Base-by-base conservation (phyloP, 2,888 invertebrate genomes). In the Mythimna loreyi region DNA sequence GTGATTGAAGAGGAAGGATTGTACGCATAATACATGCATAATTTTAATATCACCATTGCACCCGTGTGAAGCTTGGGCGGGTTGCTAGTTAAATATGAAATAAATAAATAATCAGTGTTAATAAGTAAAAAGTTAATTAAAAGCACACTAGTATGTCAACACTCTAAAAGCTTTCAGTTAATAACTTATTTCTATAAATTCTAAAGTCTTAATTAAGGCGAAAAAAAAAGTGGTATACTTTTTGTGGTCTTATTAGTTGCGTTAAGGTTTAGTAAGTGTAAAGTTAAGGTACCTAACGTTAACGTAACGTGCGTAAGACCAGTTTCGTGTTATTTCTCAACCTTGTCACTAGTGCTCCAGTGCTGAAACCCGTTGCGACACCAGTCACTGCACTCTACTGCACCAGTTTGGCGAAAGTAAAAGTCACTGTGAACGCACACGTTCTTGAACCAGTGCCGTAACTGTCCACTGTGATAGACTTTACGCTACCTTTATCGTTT, bases 381-480 rank as follows among this genome's bases (percentile, higher is more conserved):
- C 84, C 83, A 87, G 88, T 89, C 87, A 86, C 80, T 88, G 91
- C 89, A 89, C 90, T 86, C 81, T 74, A 82, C 67, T 90, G 91
- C 89, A 90, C 92, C 86, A 92, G 90, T 94, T 94, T 84, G 92
- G 92, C 92, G 94, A 95, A 96, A 95, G 95, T 95, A 92, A 94
- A 93, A 92, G 92, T 91, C 78, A 86, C 73, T 57, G 65, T 60
- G 71, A 72, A 82, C 72, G 67, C 80, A 86, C 86, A 80, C 81
- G 85, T 86, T 86, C 83, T 86, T 87, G 83, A 84, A 86, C 83
- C 80, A 82, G 77, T 74, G 63, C 72, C 67, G 65, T 81, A 61
- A 76, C 71, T 76, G 80, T 78, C 68, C 61, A 81, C 61, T 60
- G 59, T 43, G 43, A 19, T 45, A 63, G 58, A 43, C 52, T 64